These are phyloP conservation scores for Julus scanicus DNA, from an alignment of 2,888 invertebrate species.

Conservation along the genomic window DNA sequence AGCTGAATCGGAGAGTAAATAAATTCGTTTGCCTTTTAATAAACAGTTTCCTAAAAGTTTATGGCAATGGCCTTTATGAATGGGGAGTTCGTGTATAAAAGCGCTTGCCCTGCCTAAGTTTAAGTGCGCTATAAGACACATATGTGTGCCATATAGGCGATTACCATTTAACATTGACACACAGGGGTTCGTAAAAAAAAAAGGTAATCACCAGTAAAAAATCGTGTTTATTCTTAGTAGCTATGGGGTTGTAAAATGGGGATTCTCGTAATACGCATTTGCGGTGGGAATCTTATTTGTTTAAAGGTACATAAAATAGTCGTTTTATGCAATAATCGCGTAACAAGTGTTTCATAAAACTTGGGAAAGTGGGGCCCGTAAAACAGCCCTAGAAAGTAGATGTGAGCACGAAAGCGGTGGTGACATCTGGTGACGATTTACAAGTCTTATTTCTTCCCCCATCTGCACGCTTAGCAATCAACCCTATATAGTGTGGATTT, in stretches of 20 bases:
- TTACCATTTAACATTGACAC: conserved; percentile 52
- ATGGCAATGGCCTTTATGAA: conserved; percentile 49
- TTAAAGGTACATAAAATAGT: conserved; percentile 55
- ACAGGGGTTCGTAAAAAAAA: conserved; percentile 49
- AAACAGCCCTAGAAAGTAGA: not conserved
- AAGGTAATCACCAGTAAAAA: conserved; percentile 54
- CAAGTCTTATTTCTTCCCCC: not conserved
- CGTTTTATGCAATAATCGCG: conserved; percentile 52
- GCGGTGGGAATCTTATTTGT: conserved; percentile 53
- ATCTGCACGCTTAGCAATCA: not conserved
- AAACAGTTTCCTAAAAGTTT: conserved; percentile 51
- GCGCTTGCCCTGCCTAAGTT: conserved; percentile 32
- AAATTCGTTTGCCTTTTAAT: conserved; percentile 50
- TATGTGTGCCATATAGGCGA: conserved; percentile 31
- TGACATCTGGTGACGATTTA: conserved; percentile 3
- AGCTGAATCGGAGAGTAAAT: conserved; percentile 45
- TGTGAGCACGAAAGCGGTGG: not conserved
- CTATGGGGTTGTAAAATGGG: conserved; percentile 44
- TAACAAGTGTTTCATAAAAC: conserved; percentile 54
- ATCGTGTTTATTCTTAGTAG: conserved; percentile 47
- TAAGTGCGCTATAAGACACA: conserved; percentile 40
- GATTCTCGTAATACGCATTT: conserved; percentile 46
- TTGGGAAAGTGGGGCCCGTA: conserved; percentile 41
- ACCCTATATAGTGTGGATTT: not conserved
- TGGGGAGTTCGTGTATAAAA: not conserved